A percentile compares a stretch with the other conserved stretches of the same genome.
Conservation (phyloP, 2,797 vertebrate species). For the Coccyzus lansbergi region DNA sequence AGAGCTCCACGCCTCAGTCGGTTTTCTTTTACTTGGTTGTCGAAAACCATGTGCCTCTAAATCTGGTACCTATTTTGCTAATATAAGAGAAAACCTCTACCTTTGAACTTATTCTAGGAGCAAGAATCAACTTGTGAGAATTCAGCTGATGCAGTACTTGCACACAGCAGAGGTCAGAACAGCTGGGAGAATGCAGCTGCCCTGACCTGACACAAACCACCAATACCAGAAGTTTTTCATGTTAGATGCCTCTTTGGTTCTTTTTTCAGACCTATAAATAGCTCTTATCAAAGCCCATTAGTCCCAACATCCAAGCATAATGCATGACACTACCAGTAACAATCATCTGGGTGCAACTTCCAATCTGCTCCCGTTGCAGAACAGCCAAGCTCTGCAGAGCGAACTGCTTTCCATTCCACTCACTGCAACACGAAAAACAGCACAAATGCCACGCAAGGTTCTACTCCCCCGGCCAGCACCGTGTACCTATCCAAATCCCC, state of each 20-base stretch:
- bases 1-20: background rate
- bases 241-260: background rate
- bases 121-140: constrained; percentile 56
- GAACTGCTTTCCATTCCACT: background rate
- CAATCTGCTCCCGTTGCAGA: background rate
- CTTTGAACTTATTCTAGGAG: constrained; percentile 39
- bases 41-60: background rate
- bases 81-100: constrained; percentile 24
- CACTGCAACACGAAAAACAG: background rate
- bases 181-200: background rate
- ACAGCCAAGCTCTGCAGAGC: background rate
- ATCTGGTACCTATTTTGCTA: background rate
- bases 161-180: constrained; percentile 1
- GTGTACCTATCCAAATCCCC: background rate
- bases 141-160: background rate
- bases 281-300: constrained; percentile 14
- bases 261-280: background rate
- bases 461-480: background rate
- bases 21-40: background rate
- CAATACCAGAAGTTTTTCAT: background rate
- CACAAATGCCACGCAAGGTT: background rate
- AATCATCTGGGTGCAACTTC: background rate
- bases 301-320: background rate
- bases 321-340: background rate
- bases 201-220: background rate